Conservation (phyloP, 2,797 vertebrate genomes). For the Coilia nasus region DNA sequence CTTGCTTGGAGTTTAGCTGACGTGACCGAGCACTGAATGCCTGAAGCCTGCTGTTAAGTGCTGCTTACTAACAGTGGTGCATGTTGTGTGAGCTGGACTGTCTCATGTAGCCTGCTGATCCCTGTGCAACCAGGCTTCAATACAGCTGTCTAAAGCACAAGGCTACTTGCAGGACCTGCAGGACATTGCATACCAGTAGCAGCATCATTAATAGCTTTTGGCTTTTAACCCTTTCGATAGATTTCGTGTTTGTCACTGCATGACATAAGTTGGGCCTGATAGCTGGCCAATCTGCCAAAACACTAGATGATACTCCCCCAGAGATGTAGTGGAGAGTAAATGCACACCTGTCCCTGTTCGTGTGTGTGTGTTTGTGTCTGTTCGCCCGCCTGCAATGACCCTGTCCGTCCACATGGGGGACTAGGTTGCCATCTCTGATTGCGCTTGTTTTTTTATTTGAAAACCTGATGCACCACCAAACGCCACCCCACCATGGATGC, state of each 20-base stretch:
- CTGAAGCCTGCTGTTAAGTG: too few relatives aligned
- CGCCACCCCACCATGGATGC: not conserved
- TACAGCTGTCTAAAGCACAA: not conserved
- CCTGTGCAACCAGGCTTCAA: not conserved
- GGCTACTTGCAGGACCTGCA: not conserved
- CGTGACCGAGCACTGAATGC: too few relatives aligned
- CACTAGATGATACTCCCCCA: not conserved
- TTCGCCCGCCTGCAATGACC: too few relatives aligned
- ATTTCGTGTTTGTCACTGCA: not conserved
- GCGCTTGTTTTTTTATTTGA: too few relatives aligned
- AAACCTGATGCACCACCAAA: not conserved
- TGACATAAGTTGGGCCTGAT: not conserved
- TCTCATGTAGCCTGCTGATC: not conserved
- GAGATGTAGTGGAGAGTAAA: too few relatives aligned
- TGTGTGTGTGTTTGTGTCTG: too few relatives aligned
- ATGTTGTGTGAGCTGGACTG: not conserved
- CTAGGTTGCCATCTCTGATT: too few relatives aligned
- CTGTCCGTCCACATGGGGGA: too few relatives aligned
- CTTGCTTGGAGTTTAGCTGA: too few relatives aligned
- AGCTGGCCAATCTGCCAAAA: not conserved
- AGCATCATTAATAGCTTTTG: not conserved
- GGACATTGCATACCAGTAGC: not conserved
- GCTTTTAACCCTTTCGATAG: not conserved
- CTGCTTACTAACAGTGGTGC: not conserved
- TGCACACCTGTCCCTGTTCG: too few relatives aligned